Percentiles rank a stretch among this genome's conserved stretches.
These are phyloP conservation scores for Abrostola triplasia DNA, from an alignment of 2,888 invertebrate species.

Conservation along the genomic window DNA sequence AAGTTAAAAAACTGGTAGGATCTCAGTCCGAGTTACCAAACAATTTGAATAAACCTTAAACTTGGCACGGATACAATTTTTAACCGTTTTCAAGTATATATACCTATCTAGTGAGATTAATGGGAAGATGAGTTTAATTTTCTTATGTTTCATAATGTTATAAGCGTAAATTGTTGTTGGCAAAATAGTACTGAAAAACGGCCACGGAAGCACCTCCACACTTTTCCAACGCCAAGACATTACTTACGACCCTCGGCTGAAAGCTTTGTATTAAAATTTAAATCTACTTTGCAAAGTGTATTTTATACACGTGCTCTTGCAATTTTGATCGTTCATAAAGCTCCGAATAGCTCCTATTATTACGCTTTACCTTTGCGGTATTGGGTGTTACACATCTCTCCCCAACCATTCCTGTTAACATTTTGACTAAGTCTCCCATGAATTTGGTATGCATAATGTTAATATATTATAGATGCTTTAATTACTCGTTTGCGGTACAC, in stretches of 20 bases:
- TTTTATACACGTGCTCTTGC: slow-evolving; percentile 88
- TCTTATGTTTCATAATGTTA: slow-evolving; percentile 34
- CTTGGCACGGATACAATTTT: slow-evolving; percentile 1
- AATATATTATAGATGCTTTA: slow-evolving; percentile 86
- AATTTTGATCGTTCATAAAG: slow-evolving; percentile 88
- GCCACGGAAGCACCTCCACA: slow-evolving; percentile 72
- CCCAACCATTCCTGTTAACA: slow-evolving; percentile 76
- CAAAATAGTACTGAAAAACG: slow-evolving; percentile 51
- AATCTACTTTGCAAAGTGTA: slow-evolving; percentile 89
- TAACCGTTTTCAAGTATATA: slow-evolving; percentile 6
- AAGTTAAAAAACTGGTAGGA: slow-evolving; percentile 26
- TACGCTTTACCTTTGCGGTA: slow-evolving; percentile 85
- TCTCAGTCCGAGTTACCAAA: slow-evolving; percentile 2
- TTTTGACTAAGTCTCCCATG: slow-evolving; percentile 80
- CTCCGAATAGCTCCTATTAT: slow-evolving; percentile 85
- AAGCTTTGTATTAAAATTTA: slow-evolving; percentile 88
- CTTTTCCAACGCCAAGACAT: slow-evolving; percentile 83
- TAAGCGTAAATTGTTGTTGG: slow-evolving; percentile 39
- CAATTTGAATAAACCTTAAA: slow-evolving; percentile 3
- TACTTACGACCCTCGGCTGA: slow-evolving; percentile 86
- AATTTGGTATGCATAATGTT: slow-evolving; percentile 84
- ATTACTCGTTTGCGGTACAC: slow-evolving; percentile 83
- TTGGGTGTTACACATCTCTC: slow-evolving; percentile 84
- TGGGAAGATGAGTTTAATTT: slow-evolving; percentile 25
- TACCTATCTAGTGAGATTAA: slow-evolving; percentile 1